Percentiles rank a stretch among this genome's conserved stretches.
Conservation (phyloP, 2,797 vertebrate species). For the Pelobates cultripes region DNA sequence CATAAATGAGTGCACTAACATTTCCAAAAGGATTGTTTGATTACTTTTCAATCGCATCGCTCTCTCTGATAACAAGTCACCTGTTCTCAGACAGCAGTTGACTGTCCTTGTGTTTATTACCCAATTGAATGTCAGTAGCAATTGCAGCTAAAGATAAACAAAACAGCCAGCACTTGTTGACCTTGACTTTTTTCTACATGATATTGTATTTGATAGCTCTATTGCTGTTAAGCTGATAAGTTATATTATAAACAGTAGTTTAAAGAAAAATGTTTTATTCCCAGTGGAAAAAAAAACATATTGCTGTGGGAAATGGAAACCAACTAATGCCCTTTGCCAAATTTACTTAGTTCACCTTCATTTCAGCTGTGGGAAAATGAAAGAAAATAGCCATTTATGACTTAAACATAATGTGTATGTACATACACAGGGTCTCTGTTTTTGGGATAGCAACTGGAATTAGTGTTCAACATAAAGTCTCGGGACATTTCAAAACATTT, state of each 20-base stretch:
- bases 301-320: slow-evolving; percentile 84
- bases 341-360: slow-evolving; percentile 74
- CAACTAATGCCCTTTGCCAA: slow-evolving; percentile 67
- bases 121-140: slow-evolving; percentile 75
- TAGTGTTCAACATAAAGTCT: neutral
- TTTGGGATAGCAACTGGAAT: slow-evolving; percentile 52
- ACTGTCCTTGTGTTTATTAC: slow-evolving; percentile 82
- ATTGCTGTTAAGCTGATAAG: slow-evolving; percentile 84
- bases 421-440: slow-evolving; percentile 60
- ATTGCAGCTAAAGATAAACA: slow-evolving; percentile 79
- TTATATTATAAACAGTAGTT: slow-evolving; percentile 80
- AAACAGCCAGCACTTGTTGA: slow-evolving; percentile 82
- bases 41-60: slow-evolving; percentile 76
- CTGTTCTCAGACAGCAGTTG: slow-evolving; percentile 76
- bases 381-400: slow-evolving; percentile 64
- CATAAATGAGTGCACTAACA: slow-evolving; percentile 69
- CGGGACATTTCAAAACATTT: slow-evolving; percentile 8
- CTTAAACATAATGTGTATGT: slow-evolving; percentile 62
- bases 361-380: slow-evolving; percentile 78
- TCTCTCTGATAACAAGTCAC: slow-evolving; percentile 77
- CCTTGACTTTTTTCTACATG: slow-evolving; percentile 78
- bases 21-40: slow-evolving; percentile 75
- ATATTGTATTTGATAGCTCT: slow-evolving; percentile 84
- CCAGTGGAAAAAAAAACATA: slow-evolving; percentile 78
- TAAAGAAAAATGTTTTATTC: slow-evolving; percentile 89